A percentile compares a stretch with the other conserved stretches of the same genome.
These are phyloP conservation scores for Cyphomyrmex costatus DNA, from an alignment of 1,140 invertebrate species.

Conservation along the genomic window DNA sequence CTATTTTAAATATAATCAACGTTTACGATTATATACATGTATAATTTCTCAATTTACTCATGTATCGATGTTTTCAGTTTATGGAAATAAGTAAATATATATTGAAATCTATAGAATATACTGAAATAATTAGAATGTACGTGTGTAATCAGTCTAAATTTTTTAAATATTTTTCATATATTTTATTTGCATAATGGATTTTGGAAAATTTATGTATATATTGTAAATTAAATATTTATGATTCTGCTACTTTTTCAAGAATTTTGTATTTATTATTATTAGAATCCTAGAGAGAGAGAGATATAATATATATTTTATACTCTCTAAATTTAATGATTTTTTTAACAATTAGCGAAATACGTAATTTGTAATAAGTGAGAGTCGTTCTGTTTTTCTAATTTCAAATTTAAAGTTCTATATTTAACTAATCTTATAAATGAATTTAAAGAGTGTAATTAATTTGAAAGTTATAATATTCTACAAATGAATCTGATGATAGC, in stretches of 20 bases:
- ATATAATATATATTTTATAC: neutral
- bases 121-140: neutral
- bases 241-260: too few relatives aligned
- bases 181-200: neutral
- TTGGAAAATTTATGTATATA: neutral
- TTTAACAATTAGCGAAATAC: neutral
- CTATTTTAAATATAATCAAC: neutral
- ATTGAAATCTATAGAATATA: too few relatives aligned
- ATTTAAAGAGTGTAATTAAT: neutral
- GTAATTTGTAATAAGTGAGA: neutral
- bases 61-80: neutral
- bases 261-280: too few relatives aligned
- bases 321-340: neutral
- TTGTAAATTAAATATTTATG: too few relatives aligned
- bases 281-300: too few relatives aligned
- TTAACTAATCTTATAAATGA: neutral
- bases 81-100: neutral
- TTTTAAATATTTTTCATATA: conserved; percentile 2
- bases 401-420: neutral
- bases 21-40: neutral
- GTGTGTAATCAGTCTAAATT: neutral
- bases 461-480: conserved; percentile 19
- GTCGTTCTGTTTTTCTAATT: neutral
- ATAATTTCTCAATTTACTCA: neutral
- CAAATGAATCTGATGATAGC: conserved; percentile 28